A percentile compares a stretch with the other conserved stretches of the same genome.
Evolutionary conservation across 2,797 vertebrate species (phyloP).

Genomic region (Triplophysa yarkandensis): DNA sequence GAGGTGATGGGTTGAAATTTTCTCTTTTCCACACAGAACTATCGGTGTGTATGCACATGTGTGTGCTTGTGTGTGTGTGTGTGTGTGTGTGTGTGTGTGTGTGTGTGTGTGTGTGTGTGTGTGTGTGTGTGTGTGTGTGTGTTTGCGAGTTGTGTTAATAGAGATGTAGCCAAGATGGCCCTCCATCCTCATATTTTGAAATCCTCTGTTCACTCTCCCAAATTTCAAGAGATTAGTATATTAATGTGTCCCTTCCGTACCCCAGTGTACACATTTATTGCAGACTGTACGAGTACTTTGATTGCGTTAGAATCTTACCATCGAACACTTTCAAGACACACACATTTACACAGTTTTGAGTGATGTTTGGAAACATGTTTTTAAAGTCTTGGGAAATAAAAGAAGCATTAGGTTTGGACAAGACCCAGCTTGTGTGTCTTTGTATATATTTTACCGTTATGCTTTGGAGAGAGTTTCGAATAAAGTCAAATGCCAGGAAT

Average conservation of each 20-base stretch:
- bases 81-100: constrained; percentile 34
- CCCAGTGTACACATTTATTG: neutral
- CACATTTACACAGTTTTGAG: constrained; percentile 3
- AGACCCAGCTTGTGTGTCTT: constrained; percentile 6
- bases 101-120: no score
- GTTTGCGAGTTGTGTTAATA: constrained; percentile 27
- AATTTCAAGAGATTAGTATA: neutral
- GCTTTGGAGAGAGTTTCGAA: neutral
- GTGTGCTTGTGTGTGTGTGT: constrained; percentile 16
- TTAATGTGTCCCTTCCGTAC: neutral
- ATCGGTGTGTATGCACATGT: neutral
- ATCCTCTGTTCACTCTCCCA: neutral
- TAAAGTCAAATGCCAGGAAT: neutral
- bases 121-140: constrained; percentile 6
- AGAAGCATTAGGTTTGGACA: constrained; percentile 24
- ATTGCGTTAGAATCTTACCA: neutral
- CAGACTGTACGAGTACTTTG: neutral
- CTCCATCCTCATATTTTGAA: neutral
- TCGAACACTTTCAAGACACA: neutral
- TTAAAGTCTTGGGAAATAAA: constrained; percentile 4
- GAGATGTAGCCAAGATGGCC: constrained; percentile 1
- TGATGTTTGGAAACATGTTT: constrained; percentile 16
- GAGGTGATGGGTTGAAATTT: constrained; percentile 36
- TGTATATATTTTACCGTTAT: constrained; percentile 1
- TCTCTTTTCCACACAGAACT: constrained; percentile 1